A percentile compares a stretch with the other conserved stretches of the same genome.
Evolutionary conservation across 2,113 vertebrate genomes (phyloP).

Genomic region (Piprites chloris): DNA sequence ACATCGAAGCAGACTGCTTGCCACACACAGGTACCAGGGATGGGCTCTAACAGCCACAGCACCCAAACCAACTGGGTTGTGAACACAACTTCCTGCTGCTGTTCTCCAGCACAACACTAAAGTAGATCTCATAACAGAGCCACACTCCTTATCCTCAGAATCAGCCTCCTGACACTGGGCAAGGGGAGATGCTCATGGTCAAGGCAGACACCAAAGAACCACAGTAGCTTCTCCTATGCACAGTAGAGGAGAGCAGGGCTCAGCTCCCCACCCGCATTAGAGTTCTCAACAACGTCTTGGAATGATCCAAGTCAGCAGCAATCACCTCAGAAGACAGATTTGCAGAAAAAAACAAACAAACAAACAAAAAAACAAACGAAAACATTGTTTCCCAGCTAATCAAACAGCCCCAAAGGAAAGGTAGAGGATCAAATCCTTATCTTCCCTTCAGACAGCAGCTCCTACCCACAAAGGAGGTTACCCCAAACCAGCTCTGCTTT

Average conservation of each 20-base stretch:
- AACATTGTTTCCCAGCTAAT: not conserved
- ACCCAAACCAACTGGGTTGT: not conserved
- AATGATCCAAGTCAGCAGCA: not conserved
- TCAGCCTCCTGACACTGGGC: not conserved
- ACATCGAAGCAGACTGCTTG: not conserved
- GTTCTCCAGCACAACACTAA: not conserved
- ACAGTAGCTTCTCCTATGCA: not conserved
- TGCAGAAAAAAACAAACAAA: not conserved
- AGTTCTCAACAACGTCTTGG: not conserved
- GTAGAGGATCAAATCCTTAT: not conserved
- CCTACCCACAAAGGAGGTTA: not conserved
- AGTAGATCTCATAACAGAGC: not conserved
- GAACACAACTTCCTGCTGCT: not conserved
- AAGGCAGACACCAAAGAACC: not conserved
- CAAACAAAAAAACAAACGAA: not conserved
- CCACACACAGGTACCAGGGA: not conserved
- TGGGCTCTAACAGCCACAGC: not conserved
- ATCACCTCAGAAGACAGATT: not conserved
- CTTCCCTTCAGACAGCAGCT: not conserved
- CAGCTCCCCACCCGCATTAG: not conserved
- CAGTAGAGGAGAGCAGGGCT: accelerated
- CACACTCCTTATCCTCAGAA: not conserved
- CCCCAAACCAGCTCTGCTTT: not conserved
- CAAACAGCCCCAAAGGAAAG: not conserved
- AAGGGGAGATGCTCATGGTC: accelerated